Base-by-base conservation (phyloP, 2,113 vertebrate species). In the Desmodus rotundus region DNA sequence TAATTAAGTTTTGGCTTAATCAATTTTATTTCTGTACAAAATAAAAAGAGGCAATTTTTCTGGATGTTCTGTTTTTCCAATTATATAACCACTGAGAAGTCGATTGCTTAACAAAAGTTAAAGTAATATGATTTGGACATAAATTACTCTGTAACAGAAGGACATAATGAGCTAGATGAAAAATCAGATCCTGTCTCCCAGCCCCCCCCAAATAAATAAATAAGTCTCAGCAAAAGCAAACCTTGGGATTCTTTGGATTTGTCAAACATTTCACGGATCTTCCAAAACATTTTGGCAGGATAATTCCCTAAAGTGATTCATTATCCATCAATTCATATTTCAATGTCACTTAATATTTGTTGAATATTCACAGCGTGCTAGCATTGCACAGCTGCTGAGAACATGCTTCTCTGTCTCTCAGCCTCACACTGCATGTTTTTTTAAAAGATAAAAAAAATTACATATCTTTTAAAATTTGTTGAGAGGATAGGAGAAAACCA, bases 271-370 rank as follows among this genome's bases (percentile, higher is more conserved):
- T 98, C 97, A 91, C 95, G 73, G 96, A 89, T 97, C 93, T 96
- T 98, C 95, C 95, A 98, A 97, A 98, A 98, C 97, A 98, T 98
- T 98, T 98, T 97, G 97, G 97, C 97, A 98, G 97, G 73, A 96
- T 95, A 96, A 98, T 98, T 97, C 95, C 94, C 96, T 96, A 96
- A 96, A 96, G 93, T 97, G 97, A 97, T 97, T 98, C 97, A 98
- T 97, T 98, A 98, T 94, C 97, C 54, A 58, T 97, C 97, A 97
- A 97, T 97, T 98, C 97, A 97, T 97, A 98, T 98, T 97, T 98
- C 94, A 83, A 50, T 96, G 97, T 96, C 97, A 97, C 93, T 98
- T 98, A 96, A 96, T 98, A 98, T 97, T 97, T 98, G 95, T 97
- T 98, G 97, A 96, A 96, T 98, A 97, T 98, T 96, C 97, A 97